phyloP scores from a whole-genome alignment of 2,113 vertebrate genomes.

The Trematocara variabile region DNA sequence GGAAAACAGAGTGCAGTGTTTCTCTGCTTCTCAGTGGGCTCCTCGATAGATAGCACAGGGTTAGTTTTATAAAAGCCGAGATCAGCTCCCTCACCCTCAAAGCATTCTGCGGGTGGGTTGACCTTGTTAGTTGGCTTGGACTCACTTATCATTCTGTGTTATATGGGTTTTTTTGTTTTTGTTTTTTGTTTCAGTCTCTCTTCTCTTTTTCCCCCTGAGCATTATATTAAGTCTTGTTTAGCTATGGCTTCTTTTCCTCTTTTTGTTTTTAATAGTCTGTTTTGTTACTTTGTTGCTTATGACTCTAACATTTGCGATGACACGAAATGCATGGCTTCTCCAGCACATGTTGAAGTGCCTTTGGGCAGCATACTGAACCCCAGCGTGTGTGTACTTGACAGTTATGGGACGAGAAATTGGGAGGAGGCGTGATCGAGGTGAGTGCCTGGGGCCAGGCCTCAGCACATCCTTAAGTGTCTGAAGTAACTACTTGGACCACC shows the following conservation, averaged over 20 bases:
- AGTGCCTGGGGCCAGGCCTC: neutral
- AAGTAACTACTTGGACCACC: neutral
- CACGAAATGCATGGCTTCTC: neutral
- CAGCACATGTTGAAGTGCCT: neutral
- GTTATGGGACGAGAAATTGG: neutral
- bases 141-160: neutral
- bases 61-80: neutral
- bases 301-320: neutral
- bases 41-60: neutral
- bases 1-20: constrained; percentile 32
- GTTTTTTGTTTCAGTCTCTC: neutral
- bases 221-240: neutral
- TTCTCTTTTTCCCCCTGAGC: fast-evolving
- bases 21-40: constrained; percentile 5
- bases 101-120: constrained; percentile 1
- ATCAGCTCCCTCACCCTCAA: neutral
- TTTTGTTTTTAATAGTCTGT: neutral
- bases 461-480: neutral
- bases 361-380: neutral
- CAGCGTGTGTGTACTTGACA: neutral
- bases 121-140: neutral
- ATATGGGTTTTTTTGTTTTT: neutral
- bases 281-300: neutral
- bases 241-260: neutral
- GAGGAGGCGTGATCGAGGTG: neutral